A percentile compares a stretch with the other conserved stretches of the same genome.
phyloP scores from a whole-genome alignment of 2,888 invertebrate species.

The Drosophila paranaensis region DNA sequence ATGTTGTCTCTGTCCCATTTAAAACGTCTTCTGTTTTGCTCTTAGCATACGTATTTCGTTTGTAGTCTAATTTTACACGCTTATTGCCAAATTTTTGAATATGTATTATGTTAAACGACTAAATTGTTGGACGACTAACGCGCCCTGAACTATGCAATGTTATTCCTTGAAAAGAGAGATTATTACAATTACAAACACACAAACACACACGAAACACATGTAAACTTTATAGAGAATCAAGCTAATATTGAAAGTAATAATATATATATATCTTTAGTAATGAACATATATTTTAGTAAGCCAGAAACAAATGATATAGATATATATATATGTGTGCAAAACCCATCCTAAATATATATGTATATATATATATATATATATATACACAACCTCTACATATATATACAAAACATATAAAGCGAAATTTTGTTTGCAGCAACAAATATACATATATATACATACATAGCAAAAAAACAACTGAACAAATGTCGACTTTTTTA shows the following conservation, averaged over 20 bases:
- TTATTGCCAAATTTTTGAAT: constrained; percentile 75
- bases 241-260: constrained; percentile 51
- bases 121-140: constrained; percentile 69
- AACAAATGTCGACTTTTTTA: constrained; percentile 25
- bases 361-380: constrained; percentile 35
- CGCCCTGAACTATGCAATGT: constrained; percentile 78
- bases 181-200: constrained; percentile 70
- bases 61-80: constrained; percentile 78
- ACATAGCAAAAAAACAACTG: constrained; percentile 37
- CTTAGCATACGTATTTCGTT: constrained; percentile 61
- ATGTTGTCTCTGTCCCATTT: constrained; percentile 43
- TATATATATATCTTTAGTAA: constrained; percentile 40
- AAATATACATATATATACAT: constrained; percentile 50
- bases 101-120: constrained; percentile 73
- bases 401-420: constrained; percentile 47
- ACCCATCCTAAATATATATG: constrained; percentile 73
- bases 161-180: constrained; percentile 81
- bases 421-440: constrained; percentile 49
- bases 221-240: constrained; percentile 48
- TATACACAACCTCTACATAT: constrained; percentile 56
- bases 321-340: constrained; percentile 48
- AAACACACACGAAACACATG: constrained; percentile 37
- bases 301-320: constrained; percentile 65
- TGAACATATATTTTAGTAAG: constrained; percentile 72
- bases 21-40: constrained; percentile 48